Evolutionary conservation across 2,888 invertebrate genomes (phyloP), one percentile per base, ranked within the genome.

Genomic region (Elegia similella): DNA sequence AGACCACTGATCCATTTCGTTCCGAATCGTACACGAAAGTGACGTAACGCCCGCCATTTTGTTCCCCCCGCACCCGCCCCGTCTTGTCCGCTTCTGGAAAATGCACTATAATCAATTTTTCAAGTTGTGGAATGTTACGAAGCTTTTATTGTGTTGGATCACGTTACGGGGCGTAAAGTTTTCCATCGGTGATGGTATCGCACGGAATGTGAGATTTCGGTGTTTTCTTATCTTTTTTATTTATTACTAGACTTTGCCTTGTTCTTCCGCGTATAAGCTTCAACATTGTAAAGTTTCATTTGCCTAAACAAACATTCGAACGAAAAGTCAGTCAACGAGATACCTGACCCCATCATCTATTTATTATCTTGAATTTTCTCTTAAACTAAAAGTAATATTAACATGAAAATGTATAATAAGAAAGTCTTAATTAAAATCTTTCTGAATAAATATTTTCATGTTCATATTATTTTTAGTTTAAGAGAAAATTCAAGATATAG

Each of bases 1-100:
- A 76, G 74, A 82, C 79, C 78, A 90, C 90, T 90, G 90, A 86
- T 88, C 90, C 83, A 89, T 88, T 88, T 89, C 78, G 77, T 88
- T 88, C 29, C 29, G 76, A 84, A 77, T 80, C 80, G 86, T 80
- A 82, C 84, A 83, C 80, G 83, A 83, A 85, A 85, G 85, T 89
- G 89, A 89, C 88, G 89, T 89, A 89, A 89, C 75, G 69, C 76
- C 69, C 79, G 88, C 89, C 89, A 89, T 89, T 59, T 84, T 88
- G 84, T 16, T 34, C 80, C 76, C 74, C 77, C 69, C 77, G 61
- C 69, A 52, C 65, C 67, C 75, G 70, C 71, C 73, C 67, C 62
- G 62, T 70, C 17, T 32, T 34, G 68, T 68, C 81, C 75, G 77
- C 82, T 76, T 78, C 73, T 78, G 75, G 76, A 80, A 84, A 84